These are phyloP conservation scores for Noctua pronuba DNA, from an alignment of 2,888 invertebrate genomes.

Conservation along the genomic window DNA sequence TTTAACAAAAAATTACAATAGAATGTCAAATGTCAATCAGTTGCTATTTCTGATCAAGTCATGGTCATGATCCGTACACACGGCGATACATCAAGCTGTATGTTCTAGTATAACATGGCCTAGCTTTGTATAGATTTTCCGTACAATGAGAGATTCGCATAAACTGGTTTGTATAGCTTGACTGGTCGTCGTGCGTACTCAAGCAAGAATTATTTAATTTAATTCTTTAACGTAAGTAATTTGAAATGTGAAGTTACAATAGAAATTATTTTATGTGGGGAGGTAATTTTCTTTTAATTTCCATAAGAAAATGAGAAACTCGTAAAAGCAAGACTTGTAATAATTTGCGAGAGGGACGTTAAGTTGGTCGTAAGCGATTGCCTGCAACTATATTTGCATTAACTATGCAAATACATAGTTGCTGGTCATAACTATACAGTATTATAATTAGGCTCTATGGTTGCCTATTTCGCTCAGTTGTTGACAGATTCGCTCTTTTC, in stretches of 20 bases:
- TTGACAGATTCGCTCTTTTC: neutral
- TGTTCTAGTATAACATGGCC: no score
- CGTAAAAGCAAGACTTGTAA: conserved; percentile 27
- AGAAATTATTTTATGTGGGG: neutral
- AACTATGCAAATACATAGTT: conserved; percentile 43
- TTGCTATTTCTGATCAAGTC: conserved; percentile 28
- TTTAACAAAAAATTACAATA: conserved; percentile 12
- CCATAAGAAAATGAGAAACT: conserved; percentile 34
- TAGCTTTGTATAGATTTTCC: no score
- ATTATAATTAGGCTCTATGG: conserved; percentile 19
- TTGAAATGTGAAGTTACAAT: neutral
- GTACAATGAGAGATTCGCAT: no score
- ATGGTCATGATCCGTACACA: neutral
- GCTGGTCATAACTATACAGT: conserved; percentile 21
- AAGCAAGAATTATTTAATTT: neutral
- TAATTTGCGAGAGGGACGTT: conserved; percentile 19
- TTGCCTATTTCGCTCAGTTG: neutral
- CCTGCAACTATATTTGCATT: conserved; percentile 50
- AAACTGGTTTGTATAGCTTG: no score
- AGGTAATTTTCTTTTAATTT: conserved; percentile 23
- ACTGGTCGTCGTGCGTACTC: neutral
- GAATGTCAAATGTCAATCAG: conserved; percentile 40
- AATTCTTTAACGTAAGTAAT: conserved; percentile 7
- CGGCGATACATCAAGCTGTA: no score
- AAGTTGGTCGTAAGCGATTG: conserved; percentile 29